Evolutionary conservation across 2,113 vertebrate species (phyloP).

Genomic region (Murina feae): DNA sequence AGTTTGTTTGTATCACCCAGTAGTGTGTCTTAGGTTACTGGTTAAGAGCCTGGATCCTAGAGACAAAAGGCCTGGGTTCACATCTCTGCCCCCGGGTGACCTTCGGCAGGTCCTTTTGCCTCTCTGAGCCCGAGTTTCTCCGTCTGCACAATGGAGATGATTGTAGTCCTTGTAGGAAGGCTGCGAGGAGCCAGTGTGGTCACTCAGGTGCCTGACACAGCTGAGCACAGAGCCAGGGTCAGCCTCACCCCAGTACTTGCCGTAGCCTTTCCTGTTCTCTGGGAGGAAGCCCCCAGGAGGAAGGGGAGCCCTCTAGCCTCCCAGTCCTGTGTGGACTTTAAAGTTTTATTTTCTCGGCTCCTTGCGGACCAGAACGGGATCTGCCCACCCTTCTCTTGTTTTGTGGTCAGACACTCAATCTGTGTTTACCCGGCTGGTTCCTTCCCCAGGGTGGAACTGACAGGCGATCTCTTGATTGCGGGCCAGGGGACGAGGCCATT

Average conservation of each 20-base stretch:
- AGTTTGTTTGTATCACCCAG: not conserved
- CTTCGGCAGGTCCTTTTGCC: not conserved
- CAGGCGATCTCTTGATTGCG: constrained; percentile 44
- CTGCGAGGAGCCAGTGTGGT: not conserved
- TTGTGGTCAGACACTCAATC: constrained; percentile 65
- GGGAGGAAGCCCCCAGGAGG: not conserved
- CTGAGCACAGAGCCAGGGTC: not conserved
- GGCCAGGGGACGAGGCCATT: constrained; percentile 54
- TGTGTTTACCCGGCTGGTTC: constrained; percentile 59
- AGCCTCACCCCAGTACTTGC: too few species aligned
- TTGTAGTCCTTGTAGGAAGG: rapidly evolving
- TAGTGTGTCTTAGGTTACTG: not conserved
- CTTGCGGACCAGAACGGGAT: constrained; percentile 22
- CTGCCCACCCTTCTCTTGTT: constrained; percentile 43
- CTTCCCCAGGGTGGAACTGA: constrained; percentile 53
- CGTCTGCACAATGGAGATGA: not conserved
- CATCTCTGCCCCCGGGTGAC: not conserved
- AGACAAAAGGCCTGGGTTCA: not conserved
- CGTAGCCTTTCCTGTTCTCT: not conserved
- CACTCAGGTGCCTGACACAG: not conserved
- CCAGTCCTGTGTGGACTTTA: not conserved
- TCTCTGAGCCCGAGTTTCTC: not conserved
- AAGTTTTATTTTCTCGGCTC: constrained; percentile 1
- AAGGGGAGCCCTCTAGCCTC: not conserved
- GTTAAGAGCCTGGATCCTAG: not conserved